phyloP scores from a whole-genome alignment of 2,797 vertebrate genomes.

The Staurois parvus region DNA sequence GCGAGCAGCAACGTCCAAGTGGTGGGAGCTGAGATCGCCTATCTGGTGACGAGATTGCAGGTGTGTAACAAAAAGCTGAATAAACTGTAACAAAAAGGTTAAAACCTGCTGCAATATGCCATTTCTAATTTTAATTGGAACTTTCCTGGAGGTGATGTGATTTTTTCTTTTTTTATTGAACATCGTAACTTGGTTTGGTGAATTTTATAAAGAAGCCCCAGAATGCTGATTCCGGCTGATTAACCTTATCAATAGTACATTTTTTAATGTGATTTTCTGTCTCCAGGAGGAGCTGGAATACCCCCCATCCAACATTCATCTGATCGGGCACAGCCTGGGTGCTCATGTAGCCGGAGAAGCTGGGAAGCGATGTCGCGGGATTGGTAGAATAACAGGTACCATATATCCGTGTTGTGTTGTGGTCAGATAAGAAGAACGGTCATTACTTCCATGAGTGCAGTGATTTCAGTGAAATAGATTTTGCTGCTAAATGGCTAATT shows the following conservation, averaged over 20 bases:
- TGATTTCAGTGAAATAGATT: too few species aligned
- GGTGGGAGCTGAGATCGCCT: neutral
- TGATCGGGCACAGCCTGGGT: slow-evolving; percentile 89
- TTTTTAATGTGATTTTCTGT: slow-evolving; percentile 12
- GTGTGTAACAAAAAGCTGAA: neutral
- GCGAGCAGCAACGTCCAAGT: neutral
- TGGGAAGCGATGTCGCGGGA: slow-evolving; percentile 73
- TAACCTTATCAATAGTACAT: neutral
- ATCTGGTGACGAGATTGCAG: neutral
- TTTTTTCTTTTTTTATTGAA: too few species aligned
- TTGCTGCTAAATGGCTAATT: too few species aligned
- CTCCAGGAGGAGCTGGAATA: neutral
- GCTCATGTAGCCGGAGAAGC: slow-evolving; percentile 82
- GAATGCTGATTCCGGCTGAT: neutral
- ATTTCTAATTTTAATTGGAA: too few species aligned
- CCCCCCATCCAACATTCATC: slow-evolving; percentile 71
- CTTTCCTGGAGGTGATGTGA: too few species aligned
- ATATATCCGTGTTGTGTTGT: slow-evolving; percentile 33
- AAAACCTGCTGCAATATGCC: too few species aligned
- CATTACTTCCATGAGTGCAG: too few species aligned
- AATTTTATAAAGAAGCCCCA: neutral
- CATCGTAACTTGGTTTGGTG: too few species aligned
- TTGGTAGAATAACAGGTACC: slow-evolving; percentile 85
- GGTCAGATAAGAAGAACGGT: too few species aligned
- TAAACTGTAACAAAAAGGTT: neutral